Evolutionary conservation across 2,113 vertebrate species (phyloP).

Genomic region (Caranx ignobilis): DNA sequence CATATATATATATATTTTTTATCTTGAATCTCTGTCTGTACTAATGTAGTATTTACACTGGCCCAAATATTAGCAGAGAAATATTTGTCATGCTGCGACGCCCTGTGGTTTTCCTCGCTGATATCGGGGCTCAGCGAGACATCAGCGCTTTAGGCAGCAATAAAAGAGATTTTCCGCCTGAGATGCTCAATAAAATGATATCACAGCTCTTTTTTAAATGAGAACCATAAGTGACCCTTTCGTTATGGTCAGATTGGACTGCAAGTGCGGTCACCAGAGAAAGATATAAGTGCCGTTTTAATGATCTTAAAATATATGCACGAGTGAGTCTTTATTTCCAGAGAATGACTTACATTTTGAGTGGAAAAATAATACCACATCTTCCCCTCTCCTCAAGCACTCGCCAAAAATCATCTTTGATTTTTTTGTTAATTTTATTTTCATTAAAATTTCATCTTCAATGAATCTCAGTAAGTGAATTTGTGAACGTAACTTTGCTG

Average conservation of each 20-base stretch:
- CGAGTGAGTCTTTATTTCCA: neutral
- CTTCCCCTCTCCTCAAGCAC: no score
- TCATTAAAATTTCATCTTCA: no score
- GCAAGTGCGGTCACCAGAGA: neutral
- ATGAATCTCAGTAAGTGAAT: no score
- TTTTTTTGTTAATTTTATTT: no score
- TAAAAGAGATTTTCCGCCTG: constrained; percentile 54
- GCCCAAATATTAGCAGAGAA: constrained; percentile 27
- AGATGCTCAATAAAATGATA: constrained; percentile 45
- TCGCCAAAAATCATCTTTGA: no score
- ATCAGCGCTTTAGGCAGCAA: constrained; percentile 27
- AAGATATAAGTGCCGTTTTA: constrained; percentile 23
- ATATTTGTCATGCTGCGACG: neutral
- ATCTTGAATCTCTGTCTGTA: constrained; percentile 41
- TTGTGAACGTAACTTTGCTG: no score
- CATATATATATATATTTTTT: constrained; percentile 53
- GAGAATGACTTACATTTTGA: neutral
- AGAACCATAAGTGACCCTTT: constrained; percentile 31
- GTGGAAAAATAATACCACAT: no score
- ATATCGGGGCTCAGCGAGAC: neutral
- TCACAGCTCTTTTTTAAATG: constrained; percentile 27
- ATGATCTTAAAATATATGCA: constrained; percentile 10
- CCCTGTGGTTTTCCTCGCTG: neutral
- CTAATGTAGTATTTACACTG: constrained; percentile 12
- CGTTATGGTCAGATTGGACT: neutral